Evolutionary conservation across 2,888 invertebrate genomes (phyloP).

Genomic region (Phortica magna): DNA sequence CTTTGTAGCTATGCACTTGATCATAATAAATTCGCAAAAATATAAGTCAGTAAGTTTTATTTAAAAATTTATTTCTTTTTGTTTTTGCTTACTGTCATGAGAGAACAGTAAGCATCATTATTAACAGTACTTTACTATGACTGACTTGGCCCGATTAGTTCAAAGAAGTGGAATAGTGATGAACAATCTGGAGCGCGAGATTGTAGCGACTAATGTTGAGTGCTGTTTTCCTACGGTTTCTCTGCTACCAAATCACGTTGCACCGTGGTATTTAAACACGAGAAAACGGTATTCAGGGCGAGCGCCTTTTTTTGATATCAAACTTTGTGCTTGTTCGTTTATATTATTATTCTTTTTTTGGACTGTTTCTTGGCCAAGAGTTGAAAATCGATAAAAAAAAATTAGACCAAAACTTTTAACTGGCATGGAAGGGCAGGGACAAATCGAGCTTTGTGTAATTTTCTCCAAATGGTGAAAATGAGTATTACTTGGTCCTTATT

Average conservation of each 20-base stretch:
- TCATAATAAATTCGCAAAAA: constrained; percentile 8
- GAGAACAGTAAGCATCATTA: no score
- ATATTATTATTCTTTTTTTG: constrained; percentile 28
- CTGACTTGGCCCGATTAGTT: no score
- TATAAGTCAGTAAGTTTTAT: neutral
- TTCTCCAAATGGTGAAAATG: neutral
- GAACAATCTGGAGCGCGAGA: no score
- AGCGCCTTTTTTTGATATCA: no score
- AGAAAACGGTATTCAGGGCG: no score
- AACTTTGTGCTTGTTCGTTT: neutral
- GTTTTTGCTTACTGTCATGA: no score
- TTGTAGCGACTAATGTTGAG: no score
- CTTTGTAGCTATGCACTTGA: neutral
- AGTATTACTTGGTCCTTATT: constrained; percentile 44
- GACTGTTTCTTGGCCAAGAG: constrained; percentile 52
- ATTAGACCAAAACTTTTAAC: constrained; percentile 39
- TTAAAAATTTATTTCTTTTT: neutral
- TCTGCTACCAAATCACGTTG: no score
- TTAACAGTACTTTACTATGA: no score
- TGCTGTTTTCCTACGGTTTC: no score
- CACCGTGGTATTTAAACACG: no score
- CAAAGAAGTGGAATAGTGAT: no score
- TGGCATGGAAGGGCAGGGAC: neutral
- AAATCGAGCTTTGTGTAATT: neutral
- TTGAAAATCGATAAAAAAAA: constrained; percentile 64